A percentile compares a stretch with the other conserved stretches of the same genome.
phyloP scores from a whole-genome alignment of 2,888 invertebrate genomes.

The Oligia fasciuncula region DNA sequence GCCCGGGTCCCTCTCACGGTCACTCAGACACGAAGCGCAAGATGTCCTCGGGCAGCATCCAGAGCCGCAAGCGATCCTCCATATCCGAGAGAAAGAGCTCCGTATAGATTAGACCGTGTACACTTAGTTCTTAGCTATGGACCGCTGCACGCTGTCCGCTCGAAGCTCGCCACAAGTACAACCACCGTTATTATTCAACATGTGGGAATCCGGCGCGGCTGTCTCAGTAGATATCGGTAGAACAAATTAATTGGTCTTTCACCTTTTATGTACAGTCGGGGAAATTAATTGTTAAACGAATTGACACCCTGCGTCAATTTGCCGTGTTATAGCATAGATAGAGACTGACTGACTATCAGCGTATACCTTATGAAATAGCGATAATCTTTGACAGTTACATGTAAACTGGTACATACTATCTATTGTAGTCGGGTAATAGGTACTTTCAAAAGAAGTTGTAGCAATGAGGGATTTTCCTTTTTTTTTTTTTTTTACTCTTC shows the following conservation, averaged over 20 bases:
- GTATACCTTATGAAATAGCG: background rate
- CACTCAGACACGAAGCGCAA: conserved; percentile 81
- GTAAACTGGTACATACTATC: background rate
- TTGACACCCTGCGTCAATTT: background rate
- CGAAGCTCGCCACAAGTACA: conserved; percentile 46
- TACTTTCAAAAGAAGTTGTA: background rate
- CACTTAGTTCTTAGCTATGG: conserved; percentile 59
- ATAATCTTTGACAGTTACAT: conserved; percentile 1
- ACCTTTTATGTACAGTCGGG: conserved; percentile 36
- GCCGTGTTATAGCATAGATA: background rate
- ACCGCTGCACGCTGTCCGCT: conserved; percentile 62
- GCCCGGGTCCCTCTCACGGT: conserved; percentile 73
- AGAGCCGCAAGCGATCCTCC: conserved; percentile 85
- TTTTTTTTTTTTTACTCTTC: no score
- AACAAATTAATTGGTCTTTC: conserved; percentile 51
- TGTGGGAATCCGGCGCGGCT: conserved; percentile 32
- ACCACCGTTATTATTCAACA: conserved; percentile 20
- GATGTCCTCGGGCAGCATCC: conserved; percentile 88
- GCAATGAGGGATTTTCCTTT: no score
- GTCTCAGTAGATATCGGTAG: conserved; percentile 45
- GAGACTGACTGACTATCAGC: background rate
- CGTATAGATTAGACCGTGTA: conserved; percentile 86
- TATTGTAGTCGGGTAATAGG: background rate
- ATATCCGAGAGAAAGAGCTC: conserved; percentile 87
- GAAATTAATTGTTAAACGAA: background rate